phyloP scores from a whole-genome alignment of 2,797 vertebrate species.

The Bufotes viridis region DNA sequence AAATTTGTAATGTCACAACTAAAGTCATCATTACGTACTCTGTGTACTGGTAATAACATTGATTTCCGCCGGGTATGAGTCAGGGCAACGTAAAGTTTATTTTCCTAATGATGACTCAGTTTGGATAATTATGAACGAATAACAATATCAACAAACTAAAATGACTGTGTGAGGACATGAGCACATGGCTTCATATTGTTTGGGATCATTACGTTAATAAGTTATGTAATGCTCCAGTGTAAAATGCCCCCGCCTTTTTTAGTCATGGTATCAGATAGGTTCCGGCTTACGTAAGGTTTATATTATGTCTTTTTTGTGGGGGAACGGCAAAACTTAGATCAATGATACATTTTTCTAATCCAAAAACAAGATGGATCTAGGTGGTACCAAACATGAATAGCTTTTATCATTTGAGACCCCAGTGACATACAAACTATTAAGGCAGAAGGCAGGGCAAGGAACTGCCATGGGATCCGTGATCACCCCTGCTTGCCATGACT shows the following conservation, averaged over 20 bases:
- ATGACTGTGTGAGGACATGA: background rate
- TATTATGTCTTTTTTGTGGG: background rate
- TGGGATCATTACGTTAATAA: background rate
- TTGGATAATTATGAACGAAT: background rate
- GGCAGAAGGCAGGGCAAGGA: background rate
- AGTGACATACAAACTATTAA: background rate
- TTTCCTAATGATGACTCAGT: slow-evolving; percentile 22
- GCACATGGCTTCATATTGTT: background rate
- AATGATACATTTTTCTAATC: too few relatives aligned
- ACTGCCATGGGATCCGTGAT: background rate
- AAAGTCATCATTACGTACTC: background rate
- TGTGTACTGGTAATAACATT: background rate
- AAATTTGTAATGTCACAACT: background rate
- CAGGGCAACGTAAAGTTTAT: slow-evolving; percentile 9
- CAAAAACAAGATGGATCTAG: background rate
- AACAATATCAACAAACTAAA: background rate
- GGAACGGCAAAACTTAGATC: background rate
- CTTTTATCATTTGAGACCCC: background rate
- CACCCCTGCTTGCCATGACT: background rate
- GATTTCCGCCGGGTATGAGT: slow-evolving; percentile 26
- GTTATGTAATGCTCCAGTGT: background rate
- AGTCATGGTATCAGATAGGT: background rate
- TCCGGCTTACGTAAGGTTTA: background rate
- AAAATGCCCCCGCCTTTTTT: background rate
- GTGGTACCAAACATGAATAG: background rate